phyloP scores from a whole-genome alignment of 1,140 invertebrate genomes.

The Microvelia longipes region DNA sequence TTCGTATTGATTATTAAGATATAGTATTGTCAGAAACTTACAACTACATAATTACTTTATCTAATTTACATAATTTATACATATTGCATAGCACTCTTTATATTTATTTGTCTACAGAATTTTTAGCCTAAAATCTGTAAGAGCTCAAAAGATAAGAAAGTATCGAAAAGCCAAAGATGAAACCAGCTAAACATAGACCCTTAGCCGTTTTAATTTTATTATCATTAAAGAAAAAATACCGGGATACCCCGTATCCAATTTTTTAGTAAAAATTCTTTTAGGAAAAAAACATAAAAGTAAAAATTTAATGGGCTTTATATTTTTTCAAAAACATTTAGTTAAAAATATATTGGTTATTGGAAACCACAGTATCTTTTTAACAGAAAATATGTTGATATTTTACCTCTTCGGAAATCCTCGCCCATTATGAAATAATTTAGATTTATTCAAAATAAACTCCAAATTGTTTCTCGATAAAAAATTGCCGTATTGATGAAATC shows the following conservation, averaged over 20 bases:
- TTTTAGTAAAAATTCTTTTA: not conserved
- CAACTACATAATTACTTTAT: no score
- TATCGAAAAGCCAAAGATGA: no score
- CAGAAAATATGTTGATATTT: not conserved
- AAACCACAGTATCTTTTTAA: not conserved
- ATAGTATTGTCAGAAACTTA: no score
- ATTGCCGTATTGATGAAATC: not conserved
- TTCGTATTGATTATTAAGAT: no score
- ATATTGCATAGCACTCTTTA: no score
- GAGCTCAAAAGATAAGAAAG: no score
- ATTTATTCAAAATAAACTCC: not conserved
- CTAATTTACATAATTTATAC: no score
- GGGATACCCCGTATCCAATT: not conserved
- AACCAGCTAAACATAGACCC: no score
- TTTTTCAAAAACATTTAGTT: not conserved
- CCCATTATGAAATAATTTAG: not conserved
- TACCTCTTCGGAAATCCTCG: not conserved
- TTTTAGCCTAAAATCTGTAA: no score
- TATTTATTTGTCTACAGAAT: no score
- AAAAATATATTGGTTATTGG: not conserved
- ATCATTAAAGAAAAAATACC: not conserved
- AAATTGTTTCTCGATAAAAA: not conserved
- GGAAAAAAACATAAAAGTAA: not conserved
- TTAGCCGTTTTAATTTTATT: no score
- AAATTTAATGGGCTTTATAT: not conserved